Evolutionary conservation across 2,797 vertebrate genomes (phyloP), one percentile per base, ranked within the genome.

Genomic region (Champsocephalus esox): DNA sequence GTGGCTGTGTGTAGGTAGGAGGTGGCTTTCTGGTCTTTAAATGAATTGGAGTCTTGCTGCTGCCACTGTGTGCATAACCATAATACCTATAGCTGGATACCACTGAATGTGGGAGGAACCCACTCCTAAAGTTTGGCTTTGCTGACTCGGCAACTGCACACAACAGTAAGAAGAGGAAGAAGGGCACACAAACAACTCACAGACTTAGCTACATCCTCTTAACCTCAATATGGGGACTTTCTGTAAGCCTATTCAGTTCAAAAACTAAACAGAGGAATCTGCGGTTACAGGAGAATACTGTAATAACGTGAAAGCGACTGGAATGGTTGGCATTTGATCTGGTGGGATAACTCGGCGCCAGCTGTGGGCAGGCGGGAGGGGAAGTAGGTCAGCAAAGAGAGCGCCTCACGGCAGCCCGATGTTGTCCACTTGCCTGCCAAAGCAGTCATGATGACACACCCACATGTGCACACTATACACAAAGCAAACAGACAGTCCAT

Each of bases 361-460:
- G 93, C 94, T 93, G 93, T 89, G 90, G 85, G 79, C 66, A 88
- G 86, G 85, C 77, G 67, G 73, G 88, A 87, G 72, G 50, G 81
- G 93, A 95, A 95, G 93, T 95, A 94, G 93, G 94, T 95, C 92
- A 95, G 85, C 77, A 71, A 84, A 92, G 84, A 79, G 88, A 87
- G 87, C 51, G 89, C 83, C 79, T 82, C 82, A 71, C 57, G 56
- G 82, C 86, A 83, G 81, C 17, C 58, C 81, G 72, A 74, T 73
- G 77, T 69, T 67, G 85, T 82, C 81, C 9, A 80, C 78, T 73
- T 72, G 87, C 79, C 65, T 69, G 84, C 87, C 55, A 74, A 61
- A 66, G 76, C 28, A 48, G 70, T 79, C 68, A 70, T 55, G 83
- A 76, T 59, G 83, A 88, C 90, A 88, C 84, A 80, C 78, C 77